Evolutionary conservation across 2,888 invertebrate genomes (phyloP), one percentile per base, ranked within the genome.

Genomic region (Nymphalis c-album): DNA sequence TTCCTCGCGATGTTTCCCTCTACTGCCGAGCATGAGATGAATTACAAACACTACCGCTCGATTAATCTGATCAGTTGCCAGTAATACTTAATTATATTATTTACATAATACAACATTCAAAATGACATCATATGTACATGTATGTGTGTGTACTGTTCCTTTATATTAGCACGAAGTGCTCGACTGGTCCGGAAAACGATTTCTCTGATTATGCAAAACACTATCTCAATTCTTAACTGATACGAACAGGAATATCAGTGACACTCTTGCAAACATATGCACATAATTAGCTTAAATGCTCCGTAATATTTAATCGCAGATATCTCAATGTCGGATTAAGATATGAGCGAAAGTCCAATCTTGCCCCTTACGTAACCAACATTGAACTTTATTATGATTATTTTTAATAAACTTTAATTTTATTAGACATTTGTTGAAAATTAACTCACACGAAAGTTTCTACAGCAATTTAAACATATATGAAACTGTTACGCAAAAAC

Each of bases 171-270:
- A 17, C 26, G 17, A 51, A 22, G 1, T 40, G 50, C 20, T 47
- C 40, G 60, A 63, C 63, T 67, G 65, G 66, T 63, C 63, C 60
- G 65, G 60, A 63, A 63, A 63, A 35, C 46, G 60, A 58, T 64
- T 71, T 71, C 62, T 63, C 62, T 31, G 71, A 68, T 68, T 63
- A 68, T 53, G 66, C 63, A 40, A 48, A 47, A 18, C 57, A 18
- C 47, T 17, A 26, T 18, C 48, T 48, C 31, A 35, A 50, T 40
- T 35, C 48, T 16, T 18, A 35, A 10, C 16, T 47, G 60, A 46
- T 46, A 26, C 47, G 53, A 31, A 2, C 31, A 22, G 53, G 7
- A 2, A 17, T 31, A 55, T 26, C 53, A 1, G 31, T 55, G 53
- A 31, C 31, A 55, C 53, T 40, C 40, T 40, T 55, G 26, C 10